Evolutionary conservation across 2,113 vertebrate genomes (phyloP).

Genomic region (Meles meles): DNA sequence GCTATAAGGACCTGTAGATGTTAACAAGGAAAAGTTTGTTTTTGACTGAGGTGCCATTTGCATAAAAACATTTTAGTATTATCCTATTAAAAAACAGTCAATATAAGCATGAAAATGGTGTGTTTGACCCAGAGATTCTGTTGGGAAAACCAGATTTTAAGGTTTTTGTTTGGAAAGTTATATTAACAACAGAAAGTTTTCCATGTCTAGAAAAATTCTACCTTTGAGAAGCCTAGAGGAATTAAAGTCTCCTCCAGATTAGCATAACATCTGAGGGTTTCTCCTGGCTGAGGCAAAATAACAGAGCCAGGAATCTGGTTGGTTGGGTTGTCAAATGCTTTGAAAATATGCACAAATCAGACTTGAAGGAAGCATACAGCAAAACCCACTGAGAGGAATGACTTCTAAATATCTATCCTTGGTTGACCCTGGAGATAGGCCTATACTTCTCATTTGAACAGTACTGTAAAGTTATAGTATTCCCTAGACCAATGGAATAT

Average conservation of each 20-base stretch:
- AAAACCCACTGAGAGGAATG: not conserved
- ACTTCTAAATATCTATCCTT: not conserved
- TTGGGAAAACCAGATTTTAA: not conserved
- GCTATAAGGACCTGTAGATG: not conserved
- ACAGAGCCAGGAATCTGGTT: not conserved
- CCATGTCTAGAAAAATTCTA: not conserved
- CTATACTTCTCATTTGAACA: not conserved
- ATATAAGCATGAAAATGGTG: not conserved
- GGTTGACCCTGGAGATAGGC: not conserved
- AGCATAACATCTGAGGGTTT: not conserved
- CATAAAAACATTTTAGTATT: not conserved
- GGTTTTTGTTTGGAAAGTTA: not conserved
- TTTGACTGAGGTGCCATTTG: not conserved
- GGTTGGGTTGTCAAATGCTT: not conserved
- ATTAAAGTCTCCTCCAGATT: not conserved
- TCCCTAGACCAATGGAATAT: not conserved
- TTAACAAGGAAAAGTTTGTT: not conserved
- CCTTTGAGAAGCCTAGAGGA: not conserved
- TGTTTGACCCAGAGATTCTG: not conserved
- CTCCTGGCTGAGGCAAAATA: not conserved
- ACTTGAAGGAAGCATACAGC: not conserved
- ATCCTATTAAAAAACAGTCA: not conserved
- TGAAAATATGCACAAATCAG: not conserved
- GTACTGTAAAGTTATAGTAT: not conserved
- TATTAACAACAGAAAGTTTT: not conserved